These are phyloP conservation scores for Menidia beryllina DNA, from an alignment of 2,113 vertebrate genomes.

Conservation along the genomic window DNA sequence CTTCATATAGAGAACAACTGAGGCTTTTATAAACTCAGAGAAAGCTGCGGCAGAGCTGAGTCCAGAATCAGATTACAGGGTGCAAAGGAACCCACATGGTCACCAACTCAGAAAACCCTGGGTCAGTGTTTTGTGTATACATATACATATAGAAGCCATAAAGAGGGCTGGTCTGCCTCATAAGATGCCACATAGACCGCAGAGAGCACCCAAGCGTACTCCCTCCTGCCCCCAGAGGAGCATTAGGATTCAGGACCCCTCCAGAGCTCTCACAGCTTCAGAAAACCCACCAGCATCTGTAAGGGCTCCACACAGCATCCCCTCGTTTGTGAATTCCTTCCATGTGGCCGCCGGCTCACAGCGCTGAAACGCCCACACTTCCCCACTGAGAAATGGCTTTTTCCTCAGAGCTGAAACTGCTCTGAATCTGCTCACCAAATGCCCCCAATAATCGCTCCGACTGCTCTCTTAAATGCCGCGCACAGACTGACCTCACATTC, in stretches of 20 bases:
- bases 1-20: background rate
- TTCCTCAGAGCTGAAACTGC: background rate
- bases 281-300: conserved; percentile 7
- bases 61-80: background rate
- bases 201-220: background rate
- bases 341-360: background rate
- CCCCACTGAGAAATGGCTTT: background rate
- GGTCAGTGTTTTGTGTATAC: background rate
- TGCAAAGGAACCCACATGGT: background rate
- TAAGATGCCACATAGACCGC: background rate
- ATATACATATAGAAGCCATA: background rate
- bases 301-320: background rate
- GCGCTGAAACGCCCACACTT: background rate
- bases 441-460: background rate
- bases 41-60: background rate
- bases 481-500: background rate
- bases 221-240: background rate
- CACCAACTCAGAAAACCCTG: background rate
- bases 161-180: background rate
- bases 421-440: background rate
- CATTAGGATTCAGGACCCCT: background rate
- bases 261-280: background rate
- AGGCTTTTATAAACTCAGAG: background rate
- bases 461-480: background rate
- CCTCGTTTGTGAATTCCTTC: conserved; percentile 8